Conservation (phyloP, 2,797 vertebrate genomes). For the Melanotaenia nigrans region DNA sequence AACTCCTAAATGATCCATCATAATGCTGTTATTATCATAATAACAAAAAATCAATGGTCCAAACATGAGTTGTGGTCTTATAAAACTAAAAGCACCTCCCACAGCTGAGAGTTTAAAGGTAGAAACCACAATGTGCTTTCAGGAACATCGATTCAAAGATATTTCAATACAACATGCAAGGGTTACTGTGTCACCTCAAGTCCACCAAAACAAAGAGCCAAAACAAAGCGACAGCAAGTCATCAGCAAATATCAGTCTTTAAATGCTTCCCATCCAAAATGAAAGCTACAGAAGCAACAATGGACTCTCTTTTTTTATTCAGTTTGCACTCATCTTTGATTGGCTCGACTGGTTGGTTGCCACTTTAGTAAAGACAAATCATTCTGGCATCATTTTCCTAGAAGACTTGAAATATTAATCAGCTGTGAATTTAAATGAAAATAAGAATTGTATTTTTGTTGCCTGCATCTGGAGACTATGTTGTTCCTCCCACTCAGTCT, state of each 20-base stretch:
- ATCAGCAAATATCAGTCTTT: neutral
- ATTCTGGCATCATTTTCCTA: neutral
- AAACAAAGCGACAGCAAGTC: neutral
- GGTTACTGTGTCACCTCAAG: neutral
- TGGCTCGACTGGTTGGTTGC: neutral
- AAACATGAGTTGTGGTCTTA: neutral
- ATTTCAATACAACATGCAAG: neutral
- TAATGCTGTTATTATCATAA: neutral
- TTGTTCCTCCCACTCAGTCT: neutral
- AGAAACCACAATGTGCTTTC: neutral
- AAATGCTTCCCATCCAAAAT: neutral
- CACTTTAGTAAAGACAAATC: neutral
- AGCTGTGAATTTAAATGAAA: too few relatives aligned
- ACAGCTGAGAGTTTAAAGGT: neutral
- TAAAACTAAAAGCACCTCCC: neutral
- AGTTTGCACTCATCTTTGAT: neutral
- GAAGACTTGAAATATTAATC: neutral
- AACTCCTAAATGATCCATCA: neutral
- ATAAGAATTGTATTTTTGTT: neutral
- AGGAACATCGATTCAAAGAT: conserved; percentile 1
- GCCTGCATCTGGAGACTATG: neutral
- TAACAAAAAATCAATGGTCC: neutral
- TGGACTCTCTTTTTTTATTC: neutral
- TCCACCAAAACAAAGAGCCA: neutral
- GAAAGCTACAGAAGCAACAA: neutral